Percentiles rank a stretch among this genome's conserved stretches.
These are phyloP conservation scores for Lacerta viridis DNA, from an alignment of 2,797 vertebrate genomes.

Conservation along the genomic window DNA sequence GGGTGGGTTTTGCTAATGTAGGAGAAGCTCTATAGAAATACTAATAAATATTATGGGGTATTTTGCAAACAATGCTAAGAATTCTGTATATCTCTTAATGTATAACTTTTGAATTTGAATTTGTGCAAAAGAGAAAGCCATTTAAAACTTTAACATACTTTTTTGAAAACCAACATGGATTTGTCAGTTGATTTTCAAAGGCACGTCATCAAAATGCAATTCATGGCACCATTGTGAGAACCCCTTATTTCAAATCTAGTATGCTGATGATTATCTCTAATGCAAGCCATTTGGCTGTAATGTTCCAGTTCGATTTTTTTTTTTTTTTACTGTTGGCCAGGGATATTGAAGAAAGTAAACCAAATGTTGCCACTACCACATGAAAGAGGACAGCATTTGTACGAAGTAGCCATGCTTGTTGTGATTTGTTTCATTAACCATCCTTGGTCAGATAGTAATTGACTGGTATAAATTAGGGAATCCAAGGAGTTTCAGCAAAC, in stretches of 20 bases:
- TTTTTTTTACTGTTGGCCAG: background rate
- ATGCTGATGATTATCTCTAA: background rate
- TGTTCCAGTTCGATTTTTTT: background rate
- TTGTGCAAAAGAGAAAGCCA: background rate
- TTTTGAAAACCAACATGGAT: background rate
- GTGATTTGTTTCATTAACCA: background rate
- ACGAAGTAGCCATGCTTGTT: background rate
- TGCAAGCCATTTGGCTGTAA: background rate
- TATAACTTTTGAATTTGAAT: background rate
- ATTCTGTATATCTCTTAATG: background rate
- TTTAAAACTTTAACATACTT: background rate
- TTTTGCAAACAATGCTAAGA: background rate
- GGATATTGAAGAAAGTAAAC: background rate
- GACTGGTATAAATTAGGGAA: constrained; percentile 32
- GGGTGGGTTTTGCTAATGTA: background rate
- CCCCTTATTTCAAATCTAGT: background rate
- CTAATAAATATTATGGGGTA: background rate
- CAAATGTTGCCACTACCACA: background rate
- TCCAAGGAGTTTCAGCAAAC: constrained; percentile 5
- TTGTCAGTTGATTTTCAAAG: background rate
- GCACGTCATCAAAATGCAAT: background rate
- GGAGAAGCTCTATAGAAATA: background rate
- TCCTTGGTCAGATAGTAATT: constrained; percentile 1
- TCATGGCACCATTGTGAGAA: background rate
- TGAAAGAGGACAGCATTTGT: background rate